Conservation (phyloP, 2,797 vertebrate species). For the Muscicapa comitata region DNA sequence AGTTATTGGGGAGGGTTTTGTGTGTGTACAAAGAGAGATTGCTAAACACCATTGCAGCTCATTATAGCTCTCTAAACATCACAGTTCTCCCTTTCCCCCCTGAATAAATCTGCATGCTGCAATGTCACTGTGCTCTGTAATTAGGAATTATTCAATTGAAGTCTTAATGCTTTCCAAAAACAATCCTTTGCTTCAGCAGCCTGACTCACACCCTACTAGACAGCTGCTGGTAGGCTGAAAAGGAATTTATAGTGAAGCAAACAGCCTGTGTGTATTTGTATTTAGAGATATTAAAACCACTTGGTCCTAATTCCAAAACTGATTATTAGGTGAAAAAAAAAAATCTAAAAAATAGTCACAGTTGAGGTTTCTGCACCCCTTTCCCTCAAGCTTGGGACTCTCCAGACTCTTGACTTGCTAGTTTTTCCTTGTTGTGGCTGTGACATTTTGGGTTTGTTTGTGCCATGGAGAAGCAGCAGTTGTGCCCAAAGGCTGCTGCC, state of each 20-base stretch:
- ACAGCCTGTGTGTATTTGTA: neutral
- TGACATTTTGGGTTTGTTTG: accelerated
- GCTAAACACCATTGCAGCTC: neutral
- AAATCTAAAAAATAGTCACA: accelerated
- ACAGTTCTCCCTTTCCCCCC: neutral
- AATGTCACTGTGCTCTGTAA: neutral
- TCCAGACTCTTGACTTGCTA: accelerated
- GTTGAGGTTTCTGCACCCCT: neutral
- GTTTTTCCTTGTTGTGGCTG: neutral
- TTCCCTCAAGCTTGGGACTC: neutral
- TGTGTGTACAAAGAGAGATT: neutral
- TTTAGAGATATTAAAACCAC: neutral
- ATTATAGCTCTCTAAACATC: neutral
- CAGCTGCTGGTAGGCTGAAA: neutral
- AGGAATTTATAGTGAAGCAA: neutral
- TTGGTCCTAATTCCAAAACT: neutral
- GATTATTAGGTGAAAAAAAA: neutral
- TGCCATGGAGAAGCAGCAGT: neutral
- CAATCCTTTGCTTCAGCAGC: neutral
- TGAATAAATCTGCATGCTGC: neutral
- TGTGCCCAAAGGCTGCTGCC: neutral
- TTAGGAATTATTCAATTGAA: neutral
- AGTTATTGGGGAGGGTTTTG: neutral
- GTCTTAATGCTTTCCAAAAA: neutral
- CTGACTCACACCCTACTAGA: neutral